Conservation (phyloP, 2,113 vertebrate genomes). For the Megaceryle maxima region DNA sequence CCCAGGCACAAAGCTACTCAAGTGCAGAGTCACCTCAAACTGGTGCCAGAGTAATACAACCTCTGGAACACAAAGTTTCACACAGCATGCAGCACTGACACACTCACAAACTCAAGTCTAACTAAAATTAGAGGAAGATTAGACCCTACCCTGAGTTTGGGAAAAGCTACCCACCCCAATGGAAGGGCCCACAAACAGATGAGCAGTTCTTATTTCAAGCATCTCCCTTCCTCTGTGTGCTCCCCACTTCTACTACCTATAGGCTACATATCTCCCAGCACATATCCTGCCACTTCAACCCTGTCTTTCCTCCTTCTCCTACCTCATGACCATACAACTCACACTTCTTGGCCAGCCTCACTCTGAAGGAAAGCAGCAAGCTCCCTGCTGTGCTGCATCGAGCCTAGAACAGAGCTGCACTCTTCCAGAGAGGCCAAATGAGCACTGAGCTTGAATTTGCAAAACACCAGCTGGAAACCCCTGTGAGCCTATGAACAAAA, state of each 20-base stretch:
- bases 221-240: background rate
- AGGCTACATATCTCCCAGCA: background rate
- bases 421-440: background rate
- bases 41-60: background rate
- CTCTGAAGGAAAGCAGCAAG: background rate
- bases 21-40: background rate
- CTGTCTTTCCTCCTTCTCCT: background rate
- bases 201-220: background rate
- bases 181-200: background rate
- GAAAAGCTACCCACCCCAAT: background rate
- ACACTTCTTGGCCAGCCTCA: background rate
- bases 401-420: background rate
- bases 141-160: background rate
- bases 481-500: background rate
- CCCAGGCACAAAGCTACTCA: background rate
- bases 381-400: background rate
- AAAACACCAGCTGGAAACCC: background rate
- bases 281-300: background rate
- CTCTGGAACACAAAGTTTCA: background rate
- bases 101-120: background rate
- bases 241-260: background rate
- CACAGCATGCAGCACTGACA: background rate
- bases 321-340: background rate
- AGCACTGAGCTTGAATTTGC: background rate
- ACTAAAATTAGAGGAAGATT: background rate